These are phyloP conservation scores for Phytoseiulus persimilis DNA, from an alignment of 2,888 invertebrate genomes.

Conservation along the genomic window DNA sequence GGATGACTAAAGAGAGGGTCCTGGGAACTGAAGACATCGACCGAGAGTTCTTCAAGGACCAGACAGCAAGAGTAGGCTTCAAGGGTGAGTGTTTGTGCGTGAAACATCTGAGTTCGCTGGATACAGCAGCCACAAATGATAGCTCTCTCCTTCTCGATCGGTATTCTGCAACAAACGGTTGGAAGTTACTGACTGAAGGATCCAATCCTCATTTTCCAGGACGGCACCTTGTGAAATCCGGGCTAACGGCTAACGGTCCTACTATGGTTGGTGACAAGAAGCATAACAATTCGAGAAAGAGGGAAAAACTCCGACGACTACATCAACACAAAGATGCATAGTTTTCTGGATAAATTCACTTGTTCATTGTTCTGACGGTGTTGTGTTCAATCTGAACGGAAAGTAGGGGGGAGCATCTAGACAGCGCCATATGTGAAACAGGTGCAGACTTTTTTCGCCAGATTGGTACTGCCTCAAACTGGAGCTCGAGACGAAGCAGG, in stretches of 20 bases:
- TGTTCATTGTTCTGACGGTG: not conserved
- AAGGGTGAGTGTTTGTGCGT: constrained; percentile 47
- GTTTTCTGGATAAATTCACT: not conserved
- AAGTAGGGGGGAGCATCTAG: too few relatives aligned
- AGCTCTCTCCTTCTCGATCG: too few relatives aligned
- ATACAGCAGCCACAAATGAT: too few relatives aligned
- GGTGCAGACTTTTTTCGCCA: too few relatives aligned
- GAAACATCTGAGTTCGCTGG: too few relatives aligned
- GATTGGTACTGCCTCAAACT: too few relatives aligned
- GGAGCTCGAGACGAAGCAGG: too few relatives aligned
- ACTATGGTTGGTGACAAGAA: constrained; percentile 57
- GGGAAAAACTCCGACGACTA: constrained; percentile 72
- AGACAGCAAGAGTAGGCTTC: not conserved
- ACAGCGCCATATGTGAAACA: too few relatives aligned
- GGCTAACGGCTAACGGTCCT: constrained; percentile 34
- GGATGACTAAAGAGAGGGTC: constrained; percentile 15
- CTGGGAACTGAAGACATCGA: constrained; percentile 56
- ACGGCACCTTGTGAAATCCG: constrained; percentile 35
- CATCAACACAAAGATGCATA: constrained; percentile 31
- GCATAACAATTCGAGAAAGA: constrained; percentile 78
- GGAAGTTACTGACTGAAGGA: too few relatives aligned
- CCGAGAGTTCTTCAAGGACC: constrained; percentile 56
- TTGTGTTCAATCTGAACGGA: too few relatives aligned
- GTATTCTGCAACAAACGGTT: too few relatives aligned
- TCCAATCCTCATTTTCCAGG: not conserved